phyloP scores from a whole-genome alignment of 2,113 vertebrate species.

The Rissa tridactyla region DNA sequence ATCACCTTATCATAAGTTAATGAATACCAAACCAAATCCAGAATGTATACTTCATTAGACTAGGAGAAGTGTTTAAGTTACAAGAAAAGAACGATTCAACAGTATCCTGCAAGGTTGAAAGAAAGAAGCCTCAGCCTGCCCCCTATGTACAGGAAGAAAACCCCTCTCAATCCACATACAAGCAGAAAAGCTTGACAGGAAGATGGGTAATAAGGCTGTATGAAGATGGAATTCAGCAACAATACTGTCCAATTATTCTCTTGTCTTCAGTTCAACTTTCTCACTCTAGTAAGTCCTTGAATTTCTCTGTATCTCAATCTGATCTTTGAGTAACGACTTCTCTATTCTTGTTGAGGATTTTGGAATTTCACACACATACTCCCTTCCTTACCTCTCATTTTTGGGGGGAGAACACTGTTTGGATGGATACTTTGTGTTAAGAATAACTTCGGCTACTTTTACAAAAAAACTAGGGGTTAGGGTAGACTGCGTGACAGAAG shows the following conservation, averaged over 20 bases:
- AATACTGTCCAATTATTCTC: not conserved
- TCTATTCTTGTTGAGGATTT: not conserved
- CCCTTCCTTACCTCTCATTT: not conserved
- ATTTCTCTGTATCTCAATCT: not conserved
- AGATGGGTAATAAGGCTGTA: not conserved
- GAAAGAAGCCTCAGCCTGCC: not conserved
- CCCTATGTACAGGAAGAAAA: too few relatives aligned
- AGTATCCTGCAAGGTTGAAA: not conserved
- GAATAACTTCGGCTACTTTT: not conserved
- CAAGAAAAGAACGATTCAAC: not conserved
- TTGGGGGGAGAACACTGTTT: rapidly evolving
- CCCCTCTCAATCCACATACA: not conserved
- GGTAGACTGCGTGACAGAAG: not conserved
- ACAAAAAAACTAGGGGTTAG: not conserved
- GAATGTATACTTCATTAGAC: not conserved
- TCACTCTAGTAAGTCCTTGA: not conserved
- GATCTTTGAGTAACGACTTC: not conserved
- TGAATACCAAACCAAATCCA: not conserved
- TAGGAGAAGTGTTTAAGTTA: not conserved
- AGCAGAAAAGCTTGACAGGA: not conserved
- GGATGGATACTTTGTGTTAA: not conserved
- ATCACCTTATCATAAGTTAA: not conserved
- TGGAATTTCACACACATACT: not conserved
- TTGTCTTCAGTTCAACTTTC: not conserved
- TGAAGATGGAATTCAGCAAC: not conserved